Evolutionary conservation across 1,140 invertebrate genomes (phyloP), one percentile per base, ranked within the genome.

Genomic region (Leptinotarsa texana): DNA sequence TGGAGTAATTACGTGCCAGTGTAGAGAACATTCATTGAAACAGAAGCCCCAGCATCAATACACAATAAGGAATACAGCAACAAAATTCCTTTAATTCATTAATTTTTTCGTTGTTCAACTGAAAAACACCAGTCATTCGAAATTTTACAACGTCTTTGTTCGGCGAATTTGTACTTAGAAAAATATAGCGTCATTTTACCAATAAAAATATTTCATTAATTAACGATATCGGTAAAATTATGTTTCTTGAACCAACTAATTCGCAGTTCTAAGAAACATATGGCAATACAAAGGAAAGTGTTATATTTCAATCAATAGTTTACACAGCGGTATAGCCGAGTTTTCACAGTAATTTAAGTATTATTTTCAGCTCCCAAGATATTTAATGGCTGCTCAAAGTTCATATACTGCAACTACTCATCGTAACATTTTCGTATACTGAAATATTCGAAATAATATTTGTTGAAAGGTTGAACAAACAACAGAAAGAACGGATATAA

Each of bases 61-160:
- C 11, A 11, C 33, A 11, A 42, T 42, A 42, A 42, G 11, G 33
- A 42, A 42, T 42, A 8, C 33, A 42, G 33, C 33, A 42, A 42
- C 33, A 42, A 42, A 42, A 42, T 11, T 42, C 33, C 33, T 42
- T 42, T 3, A 42, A 11, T 42, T 42, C 8, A 42, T 21, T 63
- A 24, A 63, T 63, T 63, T 22, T 63, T 21, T 63, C 24, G 62
- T 63, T 63, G 21, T 63, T 63, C 62, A 63, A 63, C 18, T 24
- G 62, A 63, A 63, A 63, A 63, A 63, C 11, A 63, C 33, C 4
- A 42, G 33, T 42, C 8, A 42, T 42, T 11, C 8, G 8, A 42
- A 42, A 42, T 42, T 11, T 42, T 11, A 11, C 8, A 42, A 42
- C 33, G 33, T 42, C 33, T 42, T 42, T 33, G 33, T 8, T 33